phyloP scores from a whole-genome alignment of 2,888 invertebrate species.

The Branchipolynoe longqiensis region DNA sequence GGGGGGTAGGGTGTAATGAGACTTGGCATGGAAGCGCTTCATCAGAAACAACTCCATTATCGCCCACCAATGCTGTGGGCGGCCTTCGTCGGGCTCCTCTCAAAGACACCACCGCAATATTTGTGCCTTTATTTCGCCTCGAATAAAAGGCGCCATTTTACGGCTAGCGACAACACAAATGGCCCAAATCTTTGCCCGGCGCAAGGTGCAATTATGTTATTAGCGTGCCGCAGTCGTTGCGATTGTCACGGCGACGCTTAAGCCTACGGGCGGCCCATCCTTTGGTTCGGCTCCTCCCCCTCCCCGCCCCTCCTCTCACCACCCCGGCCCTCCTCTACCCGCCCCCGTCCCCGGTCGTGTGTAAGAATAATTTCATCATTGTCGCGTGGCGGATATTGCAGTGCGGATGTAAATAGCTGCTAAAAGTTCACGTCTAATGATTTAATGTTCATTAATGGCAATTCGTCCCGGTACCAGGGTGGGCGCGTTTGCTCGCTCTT shows the following conservation, averaged over 20 bases:
- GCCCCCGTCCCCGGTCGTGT: constrained; percentile 18
- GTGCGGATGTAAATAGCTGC: constrained; percentile 46
- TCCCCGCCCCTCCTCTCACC: background rate
- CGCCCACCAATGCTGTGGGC: constrained; percentile 29
- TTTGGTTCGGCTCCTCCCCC: background rate
- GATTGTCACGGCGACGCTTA: constrained; percentile 2
- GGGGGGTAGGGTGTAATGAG: constrained; percentile 2
- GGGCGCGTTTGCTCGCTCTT: background rate
- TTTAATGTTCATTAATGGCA: constrained; percentile 56
- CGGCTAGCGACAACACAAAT: constrained; percentile 41
- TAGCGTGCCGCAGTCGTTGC: constrained; percentile 39
- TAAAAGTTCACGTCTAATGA: constrained; percentile 54
- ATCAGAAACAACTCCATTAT: constrained; percentile 34
- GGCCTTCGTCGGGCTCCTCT: background rate
- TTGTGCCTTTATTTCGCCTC: constrained; percentile 53
- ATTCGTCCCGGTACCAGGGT: constrained; percentile 20
- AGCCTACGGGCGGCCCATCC: constrained; percentile 1
- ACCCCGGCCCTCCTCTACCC: background rate
- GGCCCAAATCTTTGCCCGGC: constrained; percentile 34
- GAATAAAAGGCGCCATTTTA: constrained; percentile 55
- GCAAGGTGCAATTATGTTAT: constrained; percentile 46
- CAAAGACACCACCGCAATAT: constrained; percentile 36
- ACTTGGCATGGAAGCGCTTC: constrained; percentile 40
- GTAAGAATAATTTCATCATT: constrained; percentile 54
- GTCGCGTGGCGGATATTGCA: constrained; percentile 47